These are phyloP conservation scores for Pteronotus mesoamericanus DNA, from an alignment of 2,797 vertebrate species.

Conservation along the genomic window DNA sequence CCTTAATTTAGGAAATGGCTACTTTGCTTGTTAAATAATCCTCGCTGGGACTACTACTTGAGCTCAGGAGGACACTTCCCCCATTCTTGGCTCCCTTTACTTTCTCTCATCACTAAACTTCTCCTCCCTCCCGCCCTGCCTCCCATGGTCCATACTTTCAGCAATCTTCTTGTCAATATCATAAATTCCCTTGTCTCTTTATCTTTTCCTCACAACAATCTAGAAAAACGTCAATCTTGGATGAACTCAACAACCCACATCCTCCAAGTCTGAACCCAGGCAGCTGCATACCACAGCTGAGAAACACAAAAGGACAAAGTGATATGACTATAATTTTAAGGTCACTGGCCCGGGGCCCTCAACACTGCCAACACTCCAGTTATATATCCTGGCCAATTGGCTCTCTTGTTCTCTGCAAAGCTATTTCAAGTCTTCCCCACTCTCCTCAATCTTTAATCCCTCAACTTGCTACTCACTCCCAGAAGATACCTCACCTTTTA, in stretches of 20 bases:
- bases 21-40: neutral
- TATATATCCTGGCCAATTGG: neutral
- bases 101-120: neutral
- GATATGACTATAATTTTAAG: neutral
- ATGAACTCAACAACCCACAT: neutral
- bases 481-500: neutral
- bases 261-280: neutral
- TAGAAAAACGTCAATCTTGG: neutral
- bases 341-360: neutral
- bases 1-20: conserved; percentile 9
- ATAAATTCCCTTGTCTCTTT: neutral
- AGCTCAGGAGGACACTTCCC: neutral
- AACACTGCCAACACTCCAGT: neutral
- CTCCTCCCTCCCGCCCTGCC: neutral
- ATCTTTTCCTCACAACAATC: neutral
- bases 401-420: neutral
- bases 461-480: neutral
- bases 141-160: neutral
- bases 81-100: neutral
- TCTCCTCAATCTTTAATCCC: neutral
- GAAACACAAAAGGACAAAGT: neutral
- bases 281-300: neutral
- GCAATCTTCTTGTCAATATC: neutral
- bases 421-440: neutral
- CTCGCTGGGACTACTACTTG: neutral